Evolutionary conservation across 53 echinoderm and acorn worm genomes (phyloP), one percentile per base, ranked within the genome.

Genomic region (Patiria pectinifera): DNA sequence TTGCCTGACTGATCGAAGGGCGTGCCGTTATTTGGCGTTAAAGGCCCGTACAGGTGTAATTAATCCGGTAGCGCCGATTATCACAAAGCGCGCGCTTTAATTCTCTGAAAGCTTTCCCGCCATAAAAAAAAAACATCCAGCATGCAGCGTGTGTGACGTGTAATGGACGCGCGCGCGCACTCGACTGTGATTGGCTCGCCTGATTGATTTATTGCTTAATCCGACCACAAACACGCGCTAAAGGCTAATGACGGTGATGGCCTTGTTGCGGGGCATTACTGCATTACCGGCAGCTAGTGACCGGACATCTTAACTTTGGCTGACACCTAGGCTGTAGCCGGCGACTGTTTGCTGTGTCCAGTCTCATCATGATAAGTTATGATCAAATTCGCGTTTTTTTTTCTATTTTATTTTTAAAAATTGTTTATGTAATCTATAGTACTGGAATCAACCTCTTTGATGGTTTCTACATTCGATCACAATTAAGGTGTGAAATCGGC

Each of bases 141-240:
- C 26, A 22, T 26, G 77, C 11, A 23, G 23, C 45, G 46, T 45
- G 46, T 46, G 13, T 12, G 14, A 46, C 13, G 80, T 21, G 59
- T 49, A 48, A 59, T 82, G 49, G 23, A 48, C 47, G 21, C 53
- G 82, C 59, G 49, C 58, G 4, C 47, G 45, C 82, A 4, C 6
- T 3, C n/a, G 59, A 3, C 12, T 23, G n/a, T 49, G 15, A 59
- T 58, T 59, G 11, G 14, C 76, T 4, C 48, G 47, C 45, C 48
- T 48, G 58, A 82, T 82, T 82, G 82, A 82, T 59, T 82, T n/a
- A 82, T 82, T 82, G 82, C 59, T n/a, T 58, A 82, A 59, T 82
- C 59, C 22, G 82, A 53, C 46, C 80, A 48, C 80, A 45, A 79
- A 76, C 76, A 76, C 76, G 26, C 14, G 26, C 14, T 43, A n/a